Evolutionary conservation across 2,797 vertebrate species (phyloP).

Genomic region (Ctenosaura bakeri): DNA sequence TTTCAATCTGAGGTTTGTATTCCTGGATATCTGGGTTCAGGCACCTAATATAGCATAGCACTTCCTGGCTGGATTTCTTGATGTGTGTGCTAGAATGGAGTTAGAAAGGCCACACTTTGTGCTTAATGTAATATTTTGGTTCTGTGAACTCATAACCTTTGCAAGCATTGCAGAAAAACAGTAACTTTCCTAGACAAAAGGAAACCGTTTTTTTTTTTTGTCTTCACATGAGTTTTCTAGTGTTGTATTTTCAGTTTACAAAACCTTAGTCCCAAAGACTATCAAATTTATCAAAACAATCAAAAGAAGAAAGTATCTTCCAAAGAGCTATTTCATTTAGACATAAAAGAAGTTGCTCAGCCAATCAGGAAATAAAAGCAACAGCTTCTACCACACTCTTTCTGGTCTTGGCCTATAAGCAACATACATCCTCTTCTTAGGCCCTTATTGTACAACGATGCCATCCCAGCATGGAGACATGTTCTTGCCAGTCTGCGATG

Average conservation of each 20-base stretch:
- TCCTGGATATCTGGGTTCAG: constrained; percentile 38
- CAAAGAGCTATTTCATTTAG: constrained; percentile 1
- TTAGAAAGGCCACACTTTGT: constrained; percentile 34
- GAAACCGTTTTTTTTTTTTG: background rate
- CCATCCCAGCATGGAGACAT: too few species aligned
- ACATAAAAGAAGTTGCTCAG: background rate
- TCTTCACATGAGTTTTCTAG: background rate
- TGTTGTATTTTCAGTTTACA: constrained; percentile 5
- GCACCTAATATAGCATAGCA: background rate
- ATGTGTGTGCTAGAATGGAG: constrained; percentile 38
- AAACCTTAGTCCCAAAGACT: constrained; percentile 33
- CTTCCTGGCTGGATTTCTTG: constrained; percentile 32
- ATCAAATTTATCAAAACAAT: constrained; percentile 1
- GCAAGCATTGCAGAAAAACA: constrained; percentile 24
- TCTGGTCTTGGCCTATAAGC: constrained; percentile 7
- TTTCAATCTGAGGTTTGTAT: constrained; percentile 33
- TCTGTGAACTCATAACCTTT: constrained; percentile 34
- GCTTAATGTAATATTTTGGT: constrained; percentile 50
- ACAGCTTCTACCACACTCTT: background rate
- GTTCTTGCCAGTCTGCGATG: too few species aligned
- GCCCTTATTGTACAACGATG: too few species aligned
- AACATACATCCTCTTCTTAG: too few species aligned
- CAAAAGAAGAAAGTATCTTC: constrained; percentile 20
- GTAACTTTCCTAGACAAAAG: background rate
- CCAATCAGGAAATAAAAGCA: background rate